Evolutionary conservation across 2,888 invertebrate genomes (phyloP).

Genomic region (Harpalus rufipes): DNA sequence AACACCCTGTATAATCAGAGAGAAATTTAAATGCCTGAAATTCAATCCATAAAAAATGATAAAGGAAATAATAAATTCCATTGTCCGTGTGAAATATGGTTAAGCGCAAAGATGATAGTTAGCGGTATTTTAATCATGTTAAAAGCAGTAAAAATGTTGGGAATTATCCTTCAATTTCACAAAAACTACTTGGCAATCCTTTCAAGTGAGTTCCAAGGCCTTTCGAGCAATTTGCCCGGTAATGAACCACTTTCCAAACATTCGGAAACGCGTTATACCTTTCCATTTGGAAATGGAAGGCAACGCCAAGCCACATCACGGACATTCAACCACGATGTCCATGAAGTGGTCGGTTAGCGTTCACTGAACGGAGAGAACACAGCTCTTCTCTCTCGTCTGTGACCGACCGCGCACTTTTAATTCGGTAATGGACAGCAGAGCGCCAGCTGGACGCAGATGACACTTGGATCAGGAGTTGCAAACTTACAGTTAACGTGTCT

Average conservation of each 20-base stretch:
- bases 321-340: conserved; percentile 16
- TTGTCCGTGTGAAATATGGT: background rate
- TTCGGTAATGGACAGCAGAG: conserved; percentile 37
- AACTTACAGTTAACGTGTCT: conserved; percentile 58
- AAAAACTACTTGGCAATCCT: conserved; percentile 5
- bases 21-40: too few species aligned
- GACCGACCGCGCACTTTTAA: conserved; percentile 17
- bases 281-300: conserved; percentile 26
- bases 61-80: background rate
- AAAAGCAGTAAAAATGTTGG: background rate
- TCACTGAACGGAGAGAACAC: background rate
- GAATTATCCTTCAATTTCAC: background rate
- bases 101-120: background rate
- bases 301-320: background rate
- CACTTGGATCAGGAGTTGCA: conserved; percentile 6
- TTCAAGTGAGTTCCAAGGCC: conserved; percentile 2
- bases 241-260: conserved; percentile 44
- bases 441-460: conserved; percentile 32
- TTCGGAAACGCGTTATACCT: conserved; percentile 33
- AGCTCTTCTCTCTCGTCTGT: background rate
- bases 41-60: too few species aligned
- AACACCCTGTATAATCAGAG: too few species aligned
- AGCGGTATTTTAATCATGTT: background rate
- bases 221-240: conserved; percentile 5
- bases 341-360: conserved; percentile 33